Conservation (phyloP, 2,888 invertebrate species). For the Blera fallax region DNA sequence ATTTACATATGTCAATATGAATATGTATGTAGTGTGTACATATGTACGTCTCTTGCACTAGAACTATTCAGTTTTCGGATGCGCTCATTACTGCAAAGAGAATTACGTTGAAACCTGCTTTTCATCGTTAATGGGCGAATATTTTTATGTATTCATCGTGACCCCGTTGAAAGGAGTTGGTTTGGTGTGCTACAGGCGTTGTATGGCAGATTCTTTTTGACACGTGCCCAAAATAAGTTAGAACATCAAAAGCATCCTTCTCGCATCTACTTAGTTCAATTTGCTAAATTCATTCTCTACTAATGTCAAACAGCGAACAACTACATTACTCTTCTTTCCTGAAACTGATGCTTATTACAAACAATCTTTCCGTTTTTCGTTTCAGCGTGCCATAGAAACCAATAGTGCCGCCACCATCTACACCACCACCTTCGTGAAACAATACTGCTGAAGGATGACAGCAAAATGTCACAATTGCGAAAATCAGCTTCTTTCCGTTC, state of each 20-base stretch:
- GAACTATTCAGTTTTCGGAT: background rate
- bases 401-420: background rate
- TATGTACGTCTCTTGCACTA: background rate
- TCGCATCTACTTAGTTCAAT: background rate
- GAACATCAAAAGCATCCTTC: background rate
- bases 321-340: constrained; percentile 19
- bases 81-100: constrained; percentile 43
- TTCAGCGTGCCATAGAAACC: constrained; percentile 24
- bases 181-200: background rate
- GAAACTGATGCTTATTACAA: constrained; percentile 30
- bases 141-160: background rate
- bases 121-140: background rate
- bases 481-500: constrained; percentile 78
- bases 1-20: no score
- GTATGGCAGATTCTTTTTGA: background rate
- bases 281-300: background rate
- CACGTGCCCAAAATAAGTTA: constrained; percentile 7
- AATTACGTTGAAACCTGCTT: constrained; percentile 39
- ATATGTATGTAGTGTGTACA: background rate
- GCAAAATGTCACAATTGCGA: constrained; percentile 76
- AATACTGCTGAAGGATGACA: constrained; percentile 73
- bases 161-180: background rate
- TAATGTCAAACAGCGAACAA: constrained; percentile 8
- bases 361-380: constrained; percentile 24
- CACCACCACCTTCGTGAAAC: constrained; percentile 34